Base-by-base conservation (phyloP, 2,797 vertebrate genomes). In the Gambusia yucatana region DNA sequence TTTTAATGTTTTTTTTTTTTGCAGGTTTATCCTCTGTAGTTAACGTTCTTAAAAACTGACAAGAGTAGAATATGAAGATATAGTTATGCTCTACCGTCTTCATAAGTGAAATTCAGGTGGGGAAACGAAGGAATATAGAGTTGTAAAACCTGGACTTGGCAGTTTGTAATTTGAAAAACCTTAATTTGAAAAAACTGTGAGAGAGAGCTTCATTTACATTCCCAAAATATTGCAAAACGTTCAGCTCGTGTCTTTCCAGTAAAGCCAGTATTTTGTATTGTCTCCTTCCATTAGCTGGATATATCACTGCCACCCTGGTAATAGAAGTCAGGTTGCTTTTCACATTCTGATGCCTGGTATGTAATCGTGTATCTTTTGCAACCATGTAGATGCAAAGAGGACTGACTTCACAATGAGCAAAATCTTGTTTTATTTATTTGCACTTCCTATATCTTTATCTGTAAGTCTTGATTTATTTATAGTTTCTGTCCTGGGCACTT, bases 401-500 rank as follows among this genome's bases (percentile, higher is more conserved):
- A 3, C 41, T n/a, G 10, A 14, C 39, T 41, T 67, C 20, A 22
- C 33, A 25, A 69, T 11, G 20, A 69, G 39, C 9, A 44, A 16
- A 14, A 44, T n/a, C 11, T 69, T 25, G 39, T 25, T 69, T 69
- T 41, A n/a, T 6, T 25, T 43, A 70, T 43, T 70, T 70, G 25
- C 13, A 41, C 36, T 52, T 43, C 20, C 39, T 17, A 43, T 52
- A n/a, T 44, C 25, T 70, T 11, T 70, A 70, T 44, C 25, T 70
- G 25, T 70, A 70, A 43, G 16, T 43, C 63, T 70, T 41, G 14
- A 65, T 77, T 69, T 67, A 70, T 44, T 44, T 70, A 44, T 44
- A 44, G 67, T 70, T 44, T n/a, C 14, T 65, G 47, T 69, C n/a
- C 30, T 63, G 16, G 36, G 43, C 59, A 47, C 6, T 65, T 69